phyloP scores from a whole-genome alignment of 2,888 invertebrate species.

The Plemyria rubiginata region DNA sequence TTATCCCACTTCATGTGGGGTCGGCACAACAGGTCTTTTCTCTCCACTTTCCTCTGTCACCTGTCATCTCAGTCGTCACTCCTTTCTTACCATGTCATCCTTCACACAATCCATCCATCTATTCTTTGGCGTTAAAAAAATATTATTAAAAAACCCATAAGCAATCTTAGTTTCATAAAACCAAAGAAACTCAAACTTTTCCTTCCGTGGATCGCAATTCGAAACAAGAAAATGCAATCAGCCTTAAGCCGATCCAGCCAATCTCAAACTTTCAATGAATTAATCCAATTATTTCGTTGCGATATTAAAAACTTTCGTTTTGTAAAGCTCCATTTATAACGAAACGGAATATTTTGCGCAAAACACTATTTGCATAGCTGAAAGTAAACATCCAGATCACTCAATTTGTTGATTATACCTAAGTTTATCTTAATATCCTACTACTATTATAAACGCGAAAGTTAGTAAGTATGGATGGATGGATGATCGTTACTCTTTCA shows the following conservation, averaged over 20 bases:
- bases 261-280: slow-evolving; percentile 35
- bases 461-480: no score
- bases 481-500: no score
- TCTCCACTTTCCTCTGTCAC: no score
- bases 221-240: slow-evolving; percentile 38
- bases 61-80: no score
- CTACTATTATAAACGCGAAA: no score
- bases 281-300: slow-evolving; percentile 42
- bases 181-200: slow-evolving; percentile 19
- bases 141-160: neutral
- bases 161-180: slow-evolving; percentile 3
- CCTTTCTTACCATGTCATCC: no score
- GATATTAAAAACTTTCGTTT: slow-evolving; percentile 40
- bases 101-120: no score
- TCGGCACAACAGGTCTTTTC: no score
- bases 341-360: slow-evolving; percentile 35
- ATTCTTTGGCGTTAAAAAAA: no score
- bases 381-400: slow-evolving; percentile 8
- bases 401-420: neutral
- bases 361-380: slow-evolving; percentile 27
- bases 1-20: no score
- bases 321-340: slow-evolving; percentile 31
- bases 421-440: no score
- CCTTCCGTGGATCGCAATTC: slow-evolving; percentile 16
- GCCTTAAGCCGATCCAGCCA: slow-evolving; percentile 36